Evolutionary conservation across 2,888 invertebrate species (phyloP), one percentile per base, ranked within the genome.

Genomic region (Chymomyza fuscimana): DNA sequence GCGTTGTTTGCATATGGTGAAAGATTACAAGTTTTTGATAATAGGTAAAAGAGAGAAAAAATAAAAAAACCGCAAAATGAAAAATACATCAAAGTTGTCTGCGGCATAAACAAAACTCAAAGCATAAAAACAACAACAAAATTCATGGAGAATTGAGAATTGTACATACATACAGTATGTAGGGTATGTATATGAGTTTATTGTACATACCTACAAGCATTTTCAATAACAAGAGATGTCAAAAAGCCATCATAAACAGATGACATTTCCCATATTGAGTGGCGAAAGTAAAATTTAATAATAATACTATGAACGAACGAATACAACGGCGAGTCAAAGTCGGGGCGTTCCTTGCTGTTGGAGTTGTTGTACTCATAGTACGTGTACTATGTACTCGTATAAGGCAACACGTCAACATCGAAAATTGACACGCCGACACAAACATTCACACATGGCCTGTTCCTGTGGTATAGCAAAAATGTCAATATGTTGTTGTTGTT

Each of bases 171-270:
- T 7, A 32, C 32, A 73, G 61, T 76, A 19, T 19, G 52, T 25
- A 25, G 12, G 10, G 40, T 46, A 46, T 46, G 40, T 46, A 46
- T 46, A 2, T 46, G 12, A 2, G 12, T 29, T 19, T 19, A 19
- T 19, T 19, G 19, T 19, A 19, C 19, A 36, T 25, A 58, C 19
- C 19, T 58, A 58, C 58, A 74, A 84, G 86, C 89, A 81, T 87
- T 86, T 84, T 84, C 84, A 84, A 84, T 84, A 84, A 84, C 83
- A 87, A 82, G 81, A 82, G 82, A 85, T 89, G 90, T 89, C 89
- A 89, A 89, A 89, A 89, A 89, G 85, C 89, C 89, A 89, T 90
- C 91, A 91, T 80, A 83, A 90, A 80, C 91, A 90, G 90, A 89
- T 91, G 90, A 90, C 90, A 89, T 89, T 89, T 89, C 88, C 83